Percentiles rank a stretch among this genome's conserved stretches.
phyloP scores from a whole-genome alignment of 2,113 vertebrate species.

The Sylvilagus bachmani region DNA sequence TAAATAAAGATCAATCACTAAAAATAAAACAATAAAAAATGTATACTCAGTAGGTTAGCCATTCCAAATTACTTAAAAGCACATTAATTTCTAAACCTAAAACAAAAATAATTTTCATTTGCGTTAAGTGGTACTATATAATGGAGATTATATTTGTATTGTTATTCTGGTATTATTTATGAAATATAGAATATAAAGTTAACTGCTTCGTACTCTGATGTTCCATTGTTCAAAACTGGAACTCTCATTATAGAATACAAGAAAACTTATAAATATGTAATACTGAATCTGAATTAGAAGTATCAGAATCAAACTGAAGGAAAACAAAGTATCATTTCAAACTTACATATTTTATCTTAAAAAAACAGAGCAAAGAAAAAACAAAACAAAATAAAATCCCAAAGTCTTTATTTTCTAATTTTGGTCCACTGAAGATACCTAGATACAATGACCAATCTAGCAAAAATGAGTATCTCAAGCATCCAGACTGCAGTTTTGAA shows the following conservation, averaged over 20 bases:
- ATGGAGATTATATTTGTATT: neutral
- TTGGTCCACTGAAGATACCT: neutral
- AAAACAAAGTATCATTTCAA: too few species aligned
- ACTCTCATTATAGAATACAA: constrained; percentile 30
- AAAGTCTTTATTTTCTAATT: neutral
- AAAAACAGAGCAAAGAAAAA: neutral
- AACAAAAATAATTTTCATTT: constrained; percentile 32
- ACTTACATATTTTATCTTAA: neutral
- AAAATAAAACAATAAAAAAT: neutral
- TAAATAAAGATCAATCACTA: constrained; percentile 28
- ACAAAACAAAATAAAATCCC: neutral
- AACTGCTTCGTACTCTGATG: constrained; percentile 32
- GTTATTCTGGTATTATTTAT: neutral
- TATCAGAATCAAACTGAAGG: neutral
- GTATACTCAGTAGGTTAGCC: neutral
- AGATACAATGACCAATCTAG: neutral
- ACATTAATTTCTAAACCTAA: constrained; percentile 11
- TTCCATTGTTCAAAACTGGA: neutral
- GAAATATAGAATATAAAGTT: constrained; percentile 37
- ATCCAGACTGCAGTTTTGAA: constrained; percentile 6
- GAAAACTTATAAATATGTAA: constrained; percentile 11
- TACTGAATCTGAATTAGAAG: constrained; percentile 9
- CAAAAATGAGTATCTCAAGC: constrained; percentile 10
- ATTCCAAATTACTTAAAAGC: constrained; percentile 10
- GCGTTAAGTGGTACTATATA: neutral